Evolutionary conservation across 1,140 invertebrate genomes (phyloP).

Genomic region (Neuroterus valhalla): DNA sequence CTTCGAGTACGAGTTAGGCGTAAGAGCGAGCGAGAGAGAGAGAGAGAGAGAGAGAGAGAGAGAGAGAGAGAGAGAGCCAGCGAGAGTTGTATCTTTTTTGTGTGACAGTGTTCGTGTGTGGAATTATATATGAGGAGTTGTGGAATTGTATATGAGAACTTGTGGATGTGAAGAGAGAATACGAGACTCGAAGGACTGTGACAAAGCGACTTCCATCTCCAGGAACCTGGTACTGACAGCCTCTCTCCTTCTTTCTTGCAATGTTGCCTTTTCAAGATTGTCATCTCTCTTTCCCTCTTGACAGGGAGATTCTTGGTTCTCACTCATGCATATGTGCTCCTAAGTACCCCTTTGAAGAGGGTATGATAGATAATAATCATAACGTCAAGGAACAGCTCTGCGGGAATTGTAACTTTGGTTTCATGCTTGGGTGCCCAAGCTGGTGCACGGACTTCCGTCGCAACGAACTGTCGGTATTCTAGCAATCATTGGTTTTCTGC

Average conservation of each 20-base stretch:
- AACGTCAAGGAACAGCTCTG: background rate
- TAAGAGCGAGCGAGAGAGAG: slow-evolving; percentile 22
- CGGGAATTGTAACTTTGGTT: slow-evolving; percentile 11
- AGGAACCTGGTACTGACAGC: too few relatives aligned
- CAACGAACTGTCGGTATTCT: background rate
- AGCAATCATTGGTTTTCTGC: too few relatives aligned
- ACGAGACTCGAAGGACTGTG: slow-evolving; percentile 39
- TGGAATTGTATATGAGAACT: background rate
- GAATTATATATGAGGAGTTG: background rate
- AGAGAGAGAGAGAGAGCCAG: slow-evolving; percentile 48
- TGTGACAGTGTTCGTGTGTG: slow-evolving; percentile 31
- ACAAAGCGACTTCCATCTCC: slow-evolving; percentile 33
- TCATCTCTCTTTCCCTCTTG: background rate
- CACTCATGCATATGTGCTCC: background rate
- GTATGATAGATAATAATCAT: slow-evolving; percentile 12
- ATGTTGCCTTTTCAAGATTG: too few relatives aligned
- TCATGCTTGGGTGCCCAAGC: slow-evolving; percentile 3
- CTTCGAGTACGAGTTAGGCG: slow-evolving; percentile 43
- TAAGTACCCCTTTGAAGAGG: background rate
- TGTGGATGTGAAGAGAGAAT: background rate
- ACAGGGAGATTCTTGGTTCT: background rate
- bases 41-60: slow-evolving; percentile 15
- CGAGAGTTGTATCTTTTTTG: background rate
- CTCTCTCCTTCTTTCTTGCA: too few relatives aligned
- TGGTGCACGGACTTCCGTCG: slow-evolving; percentile 8